Conservation (phyloP, 2,888 invertebrate species). For the Stenichneumon culpator region DNA sequence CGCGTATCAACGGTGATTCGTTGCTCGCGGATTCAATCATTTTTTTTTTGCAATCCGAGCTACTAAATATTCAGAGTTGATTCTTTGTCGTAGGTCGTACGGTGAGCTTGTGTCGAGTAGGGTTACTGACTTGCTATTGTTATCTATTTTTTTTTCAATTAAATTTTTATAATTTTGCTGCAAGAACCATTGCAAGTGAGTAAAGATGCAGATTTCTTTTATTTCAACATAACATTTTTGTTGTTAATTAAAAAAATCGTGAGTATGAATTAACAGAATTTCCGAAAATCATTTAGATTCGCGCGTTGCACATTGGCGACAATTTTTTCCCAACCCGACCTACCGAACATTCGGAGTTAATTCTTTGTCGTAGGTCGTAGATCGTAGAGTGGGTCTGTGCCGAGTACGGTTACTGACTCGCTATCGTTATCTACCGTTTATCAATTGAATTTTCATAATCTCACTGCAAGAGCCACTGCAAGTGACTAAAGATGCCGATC, state of each 20-base stretch:
- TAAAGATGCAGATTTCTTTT: neutral
- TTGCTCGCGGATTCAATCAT: slow-evolving; percentile 38
- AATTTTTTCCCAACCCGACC: slow-evolving; percentile 18
- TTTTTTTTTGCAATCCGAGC: slow-evolving; percentile 3
- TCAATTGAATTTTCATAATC: slow-evolving; percentile 2
- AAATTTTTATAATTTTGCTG: neutral
- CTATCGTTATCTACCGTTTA: slow-evolving; percentile 1
- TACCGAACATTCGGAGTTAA: neutral
- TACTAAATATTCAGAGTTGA: neutral
- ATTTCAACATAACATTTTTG: neutral
- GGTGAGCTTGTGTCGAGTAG: neutral
- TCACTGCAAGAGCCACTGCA: too few species aligned
- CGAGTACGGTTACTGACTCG: neutral
- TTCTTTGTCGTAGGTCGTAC: slow-evolving; percentile 64
- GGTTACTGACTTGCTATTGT: neutral
- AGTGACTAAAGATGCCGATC: neutral
- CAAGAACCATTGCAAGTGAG: too few species aligned
- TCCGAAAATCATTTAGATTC: neutral
- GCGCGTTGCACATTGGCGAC: slow-evolving; percentile 36
- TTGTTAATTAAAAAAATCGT: too few species aligned
- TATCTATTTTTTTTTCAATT: neutral
- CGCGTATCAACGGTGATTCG: slow-evolving; percentile 43
- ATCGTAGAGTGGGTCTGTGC: neutral
- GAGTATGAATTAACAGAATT: neutral
- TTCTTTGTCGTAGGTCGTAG: slow-evolving; percentile 69